Conservation (phyloP, 2,113 vertebrate species). For the Taxidea taxus region DNA sequence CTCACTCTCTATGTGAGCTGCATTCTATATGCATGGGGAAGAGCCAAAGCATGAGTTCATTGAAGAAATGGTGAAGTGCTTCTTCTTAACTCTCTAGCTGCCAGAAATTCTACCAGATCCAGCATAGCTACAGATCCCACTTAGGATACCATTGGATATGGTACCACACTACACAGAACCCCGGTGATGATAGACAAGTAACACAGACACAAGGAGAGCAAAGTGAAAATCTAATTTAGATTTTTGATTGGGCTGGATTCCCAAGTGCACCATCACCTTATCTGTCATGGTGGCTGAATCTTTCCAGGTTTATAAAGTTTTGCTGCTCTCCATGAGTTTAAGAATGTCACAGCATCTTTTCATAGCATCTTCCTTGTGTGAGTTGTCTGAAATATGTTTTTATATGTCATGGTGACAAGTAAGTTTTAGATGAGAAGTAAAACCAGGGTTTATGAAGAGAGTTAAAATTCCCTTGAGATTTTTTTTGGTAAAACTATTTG, state of each 20-base stretch:
- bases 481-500: neutral
- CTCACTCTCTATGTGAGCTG: conserved; percentile 66
- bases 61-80: conserved; percentile 44
- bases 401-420: neutral
- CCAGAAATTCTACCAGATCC: neutral
- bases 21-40: conserved; percentile 38
- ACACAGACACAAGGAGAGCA: neutral
- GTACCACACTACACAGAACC: neutral
- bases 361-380: neutral
- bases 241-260: conserved; percentile 3
- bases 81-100: conserved; percentile 52
- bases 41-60: conserved; percentile 63
- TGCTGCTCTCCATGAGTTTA: conserved; percentile 64
- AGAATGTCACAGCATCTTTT: conserved; percentile 42
- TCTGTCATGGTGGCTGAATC: conserved; percentile 32
- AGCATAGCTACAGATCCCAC: neutral
- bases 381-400: neutral
- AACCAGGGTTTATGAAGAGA: neutral
- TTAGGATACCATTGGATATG: neutral
- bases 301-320: neutral
- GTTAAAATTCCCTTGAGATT: neutral
- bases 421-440: neutral
- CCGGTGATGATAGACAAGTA: neutral
- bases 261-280: conserved; percentile 36
- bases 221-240: neutral